Evolutionary conservation across 2,888 invertebrate species (phyloP).

Genomic region (Uropetala carovei): DNA sequence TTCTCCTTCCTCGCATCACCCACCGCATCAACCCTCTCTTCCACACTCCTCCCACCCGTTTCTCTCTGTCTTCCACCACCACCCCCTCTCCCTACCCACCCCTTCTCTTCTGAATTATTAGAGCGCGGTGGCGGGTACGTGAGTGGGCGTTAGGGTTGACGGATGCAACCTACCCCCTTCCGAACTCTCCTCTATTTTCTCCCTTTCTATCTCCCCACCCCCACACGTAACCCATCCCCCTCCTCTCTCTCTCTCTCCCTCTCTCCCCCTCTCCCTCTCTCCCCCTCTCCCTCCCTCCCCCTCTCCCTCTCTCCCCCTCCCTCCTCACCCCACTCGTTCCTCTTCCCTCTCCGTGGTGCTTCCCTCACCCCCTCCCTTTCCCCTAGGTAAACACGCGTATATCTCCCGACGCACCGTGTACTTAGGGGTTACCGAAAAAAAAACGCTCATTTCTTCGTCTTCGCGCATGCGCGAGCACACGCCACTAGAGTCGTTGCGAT

Average conservation of each 20-base stretch:
- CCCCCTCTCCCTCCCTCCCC: not conserved
- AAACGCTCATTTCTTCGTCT: not conserved
- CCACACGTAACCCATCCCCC: no score
- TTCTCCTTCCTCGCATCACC: no score
- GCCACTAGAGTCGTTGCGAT: constrained; percentile 14
- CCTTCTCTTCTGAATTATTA: not conserved
- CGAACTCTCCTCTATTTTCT: no score
- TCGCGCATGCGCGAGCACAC: constrained; percentile 3
- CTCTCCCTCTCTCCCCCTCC: not conserved
- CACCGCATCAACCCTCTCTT: no score
- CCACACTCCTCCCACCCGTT: no score
- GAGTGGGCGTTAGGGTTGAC: constrained; percentile 23
- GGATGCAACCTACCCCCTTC: not conserved
- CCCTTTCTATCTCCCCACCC: not conserved
- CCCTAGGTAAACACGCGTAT: not conserved
- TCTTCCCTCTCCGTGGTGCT: not conserved
- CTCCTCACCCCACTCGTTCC: not conserved
- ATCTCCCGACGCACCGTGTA: not conserved
- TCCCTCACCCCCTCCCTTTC: not conserved
- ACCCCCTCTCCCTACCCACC: not conserved
- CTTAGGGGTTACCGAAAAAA: not conserved
- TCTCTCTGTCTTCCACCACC: no score
- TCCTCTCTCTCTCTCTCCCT: not conserved
- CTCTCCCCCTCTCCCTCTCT: no score
- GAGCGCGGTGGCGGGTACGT: not conserved